Conservation (phyloP, 2,113 vertebrate species). For the Pontoporia blainvillei region DNA sequence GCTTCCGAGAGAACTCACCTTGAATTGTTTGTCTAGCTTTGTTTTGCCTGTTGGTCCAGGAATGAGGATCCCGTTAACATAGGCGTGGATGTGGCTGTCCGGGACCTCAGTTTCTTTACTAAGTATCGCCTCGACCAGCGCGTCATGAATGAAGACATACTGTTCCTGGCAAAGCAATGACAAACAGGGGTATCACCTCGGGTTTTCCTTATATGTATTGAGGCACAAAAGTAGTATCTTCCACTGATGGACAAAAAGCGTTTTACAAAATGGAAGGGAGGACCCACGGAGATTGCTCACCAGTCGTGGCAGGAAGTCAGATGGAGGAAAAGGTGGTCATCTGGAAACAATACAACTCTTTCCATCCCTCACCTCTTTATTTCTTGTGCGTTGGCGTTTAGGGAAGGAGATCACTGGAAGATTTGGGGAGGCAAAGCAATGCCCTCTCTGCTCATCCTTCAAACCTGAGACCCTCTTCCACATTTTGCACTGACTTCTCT, state of each 20-base stretch:
- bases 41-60: constrained; percentile 88
- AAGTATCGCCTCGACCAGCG: constrained; percentile 91
- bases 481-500: background rate
- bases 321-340: background rate
- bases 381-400: background rate
- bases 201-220: background rate
- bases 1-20: constrained; percentile 81
- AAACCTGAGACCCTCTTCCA: background rate
- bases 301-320: background rate
- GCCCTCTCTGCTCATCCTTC: background rate
- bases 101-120: constrained; percentile 91
- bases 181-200: background rate
- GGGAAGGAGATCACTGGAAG: background rate
- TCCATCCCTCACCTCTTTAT: background rate
- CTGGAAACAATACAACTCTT: background rate
- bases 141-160: constrained; percentile 95
- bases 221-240: background rate
- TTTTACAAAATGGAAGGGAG: background rate
- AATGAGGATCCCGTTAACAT: constrained; percentile 92
- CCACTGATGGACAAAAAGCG: background rate
- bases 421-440: background rate
- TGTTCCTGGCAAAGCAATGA: constrained; percentile 88
- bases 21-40: constrained; percentile 91
- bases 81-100: constrained; percentile 87
- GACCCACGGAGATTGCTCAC: background rate